These are phyloP conservation scores for Lophotis ruficrista DNA, from an alignment of 2,113 vertebrate genomes.

Conservation along the genomic window DNA sequence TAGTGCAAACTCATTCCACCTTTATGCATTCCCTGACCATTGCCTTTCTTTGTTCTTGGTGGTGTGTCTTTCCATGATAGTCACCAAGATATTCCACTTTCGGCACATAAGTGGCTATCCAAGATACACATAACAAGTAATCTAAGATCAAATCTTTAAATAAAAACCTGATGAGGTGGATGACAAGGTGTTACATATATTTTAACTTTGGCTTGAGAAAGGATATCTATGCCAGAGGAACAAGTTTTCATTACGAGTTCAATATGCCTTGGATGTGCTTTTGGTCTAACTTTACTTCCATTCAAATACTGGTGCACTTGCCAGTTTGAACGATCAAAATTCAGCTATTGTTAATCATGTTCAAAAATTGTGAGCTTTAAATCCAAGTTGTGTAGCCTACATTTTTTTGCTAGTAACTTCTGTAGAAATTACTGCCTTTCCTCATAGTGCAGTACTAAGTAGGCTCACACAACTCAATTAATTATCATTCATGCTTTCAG, in stretches of 20 bases:
- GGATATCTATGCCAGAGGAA: neutral
- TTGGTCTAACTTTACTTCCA: neutral
- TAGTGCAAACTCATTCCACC: neutral
- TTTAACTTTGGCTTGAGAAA: neutral
- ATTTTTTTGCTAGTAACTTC: neutral
- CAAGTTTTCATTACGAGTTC: neutral
- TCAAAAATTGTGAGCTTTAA: neutral
- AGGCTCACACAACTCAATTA: neutral
- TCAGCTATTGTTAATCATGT: neutral
- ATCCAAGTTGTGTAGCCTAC: neutral
- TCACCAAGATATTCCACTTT: neutral
- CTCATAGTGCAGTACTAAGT: neutral
- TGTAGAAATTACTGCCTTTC: neutral
- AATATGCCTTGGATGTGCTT: neutral
- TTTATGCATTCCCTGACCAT: neutral
- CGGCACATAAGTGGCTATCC: accelerated
- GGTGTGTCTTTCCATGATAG: accelerated
- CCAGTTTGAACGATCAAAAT: neutral
- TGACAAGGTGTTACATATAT: neutral
- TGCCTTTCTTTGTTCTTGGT: neutral
- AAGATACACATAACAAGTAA: neutral
- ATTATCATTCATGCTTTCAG: neutral
- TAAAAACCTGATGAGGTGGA: neutral
- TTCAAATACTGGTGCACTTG: neutral
- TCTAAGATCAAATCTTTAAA: neutral